phyloP scores from a whole-genome alignment of 1,140 invertebrate species.

The Chironomus tepperi region DNA sequence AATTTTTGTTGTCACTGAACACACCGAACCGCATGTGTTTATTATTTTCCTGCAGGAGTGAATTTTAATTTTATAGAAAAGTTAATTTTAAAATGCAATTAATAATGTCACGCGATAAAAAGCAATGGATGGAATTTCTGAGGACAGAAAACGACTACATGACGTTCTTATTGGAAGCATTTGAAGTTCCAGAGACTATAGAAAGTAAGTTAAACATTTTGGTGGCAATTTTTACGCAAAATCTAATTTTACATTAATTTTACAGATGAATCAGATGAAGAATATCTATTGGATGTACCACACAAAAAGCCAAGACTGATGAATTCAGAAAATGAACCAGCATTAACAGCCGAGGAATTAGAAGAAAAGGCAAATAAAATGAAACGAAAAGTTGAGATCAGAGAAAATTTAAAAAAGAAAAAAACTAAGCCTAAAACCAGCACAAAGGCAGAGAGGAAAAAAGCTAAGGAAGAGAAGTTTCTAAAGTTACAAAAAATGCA shows the following conservation, averaged over 20 bases:
- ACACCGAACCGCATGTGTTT: background rate
- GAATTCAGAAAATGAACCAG: background rate
- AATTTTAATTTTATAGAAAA: background rate
- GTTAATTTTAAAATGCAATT: conserved; percentile 30
- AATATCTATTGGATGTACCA: background rate
- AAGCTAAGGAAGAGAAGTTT: background rate
- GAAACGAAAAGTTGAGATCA: background rate
- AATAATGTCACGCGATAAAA: conserved; percentile 3
- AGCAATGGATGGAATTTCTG: background rate
- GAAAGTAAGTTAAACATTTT: background rate
- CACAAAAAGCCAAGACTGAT: background rate
- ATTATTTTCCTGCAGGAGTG: background rate
- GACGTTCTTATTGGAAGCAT: conserved; percentile 4
- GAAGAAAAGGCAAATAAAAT: background rate
- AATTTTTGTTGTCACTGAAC: background rate
- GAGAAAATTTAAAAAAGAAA: background rate
- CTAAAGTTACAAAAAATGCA: background rate
- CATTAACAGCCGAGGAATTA: background rate
- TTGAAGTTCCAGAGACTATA: background rate
- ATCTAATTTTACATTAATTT: background rate
- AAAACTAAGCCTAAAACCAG: background rate
- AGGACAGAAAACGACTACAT: conserved; percentile 26
- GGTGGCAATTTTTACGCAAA: background rate
- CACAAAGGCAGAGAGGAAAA: background rate
- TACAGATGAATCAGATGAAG: conserved; percentile 8